Base-by-base conservation (phyloP, 1,140 invertebrate species). In the Acyrthosiphon pisum region DNA sequence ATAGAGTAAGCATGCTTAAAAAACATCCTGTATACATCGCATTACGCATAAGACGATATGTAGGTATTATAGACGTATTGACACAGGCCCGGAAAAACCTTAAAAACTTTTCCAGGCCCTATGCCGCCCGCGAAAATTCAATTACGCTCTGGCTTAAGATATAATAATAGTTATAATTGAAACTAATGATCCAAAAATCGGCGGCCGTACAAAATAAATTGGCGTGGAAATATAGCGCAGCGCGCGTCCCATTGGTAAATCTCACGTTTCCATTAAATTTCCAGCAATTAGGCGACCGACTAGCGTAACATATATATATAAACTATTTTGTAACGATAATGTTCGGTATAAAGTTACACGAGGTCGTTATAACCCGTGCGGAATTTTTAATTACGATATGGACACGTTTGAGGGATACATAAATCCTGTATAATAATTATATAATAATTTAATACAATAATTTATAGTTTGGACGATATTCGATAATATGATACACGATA, bases 81-180 rank as follows among this genome's bases (percentile, higher is more conserved):
- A 37, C 23, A 23, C 3, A 23, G 22, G 41, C 83, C 11, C 83
- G 9, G 9, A 84, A 84, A 84, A 84, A 14, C 44, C 22, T 84
- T 44, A 6, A 46, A 60, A 35, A 76, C 60, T 18, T n/a, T 76
- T 18, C 60, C 8, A 20, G 60, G 30, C 9, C 60, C 8, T 41
- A 44, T 84, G 37, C 11, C 11, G 2, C 48, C 48, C 48, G 18
- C 48, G 11, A 11, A 37, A 84, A 84, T 35, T 35, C 81, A 83
- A 83, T 37, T 37, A 84, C 83, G 41, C 37, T 3, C 23, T 8
- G 83, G 83, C 6, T 86, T 86, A 86, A 53, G 35, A 83, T 83
- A 83, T 83, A 83, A 83, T 83, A 83, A 84, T 53, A 86, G 44
- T 86, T 35, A 89, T 89, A 89, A 89, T 50, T 89, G 87, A 89